Evolutionary conservation across 2,888 invertebrate genomes (phyloP).

Genomic region (Pristionchus mayeri): DNA sequence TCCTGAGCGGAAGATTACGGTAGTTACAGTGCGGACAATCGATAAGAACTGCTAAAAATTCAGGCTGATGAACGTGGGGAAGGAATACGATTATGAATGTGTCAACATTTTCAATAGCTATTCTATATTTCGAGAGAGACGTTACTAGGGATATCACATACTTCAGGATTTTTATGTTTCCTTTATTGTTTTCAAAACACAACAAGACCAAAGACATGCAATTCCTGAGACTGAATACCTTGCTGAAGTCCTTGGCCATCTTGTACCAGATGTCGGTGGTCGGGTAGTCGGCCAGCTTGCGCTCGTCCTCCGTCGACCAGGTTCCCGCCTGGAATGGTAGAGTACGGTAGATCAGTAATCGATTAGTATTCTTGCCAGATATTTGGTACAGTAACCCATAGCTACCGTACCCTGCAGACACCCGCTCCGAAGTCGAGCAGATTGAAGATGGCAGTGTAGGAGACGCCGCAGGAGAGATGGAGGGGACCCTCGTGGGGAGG

Average conservation of each 20-base stretch:
- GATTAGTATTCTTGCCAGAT: background rate
- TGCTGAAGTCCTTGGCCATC: slow-evolving; percentile 59
- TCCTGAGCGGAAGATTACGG: slow-evolving; percentile 52
- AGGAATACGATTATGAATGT: too few species aligned
- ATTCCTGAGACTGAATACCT: slow-evolving; percentile 53
- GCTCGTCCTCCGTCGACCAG: slow-evolving; percentile 62
- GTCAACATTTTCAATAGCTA: too few species aligned
- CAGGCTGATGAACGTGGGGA: too few species aligned
- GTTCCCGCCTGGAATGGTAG: slow-evolving; percentile 14
- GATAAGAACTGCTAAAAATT: too few species aligned
- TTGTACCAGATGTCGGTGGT: slow-evolving; percentile 64
- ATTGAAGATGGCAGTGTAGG: slow-evolving; percentile 76
- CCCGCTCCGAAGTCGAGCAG: slow-evolving; percentile 77
- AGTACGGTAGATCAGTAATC: slow-evolving; percentile 20
- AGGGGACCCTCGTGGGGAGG: slow-evolving; percentile 65
- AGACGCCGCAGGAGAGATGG: slow-evolving; percentile 65
- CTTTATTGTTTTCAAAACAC: too few species aligned
- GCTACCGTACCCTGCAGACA: slow-evolving; percentile 32
- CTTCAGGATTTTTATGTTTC: too few species aligned
- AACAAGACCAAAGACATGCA: too few species aligned
- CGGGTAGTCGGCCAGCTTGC: slow-evolving; percentile 63
- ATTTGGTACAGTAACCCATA: background rate
- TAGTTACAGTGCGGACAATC: background rate
- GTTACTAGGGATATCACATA: too few species aligned
- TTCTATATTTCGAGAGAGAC: too few species aligned